phyloP scores from a whole-genome alignment of 2,888 invertebrate genomes.

The Miltochrista miniata region DNA sequence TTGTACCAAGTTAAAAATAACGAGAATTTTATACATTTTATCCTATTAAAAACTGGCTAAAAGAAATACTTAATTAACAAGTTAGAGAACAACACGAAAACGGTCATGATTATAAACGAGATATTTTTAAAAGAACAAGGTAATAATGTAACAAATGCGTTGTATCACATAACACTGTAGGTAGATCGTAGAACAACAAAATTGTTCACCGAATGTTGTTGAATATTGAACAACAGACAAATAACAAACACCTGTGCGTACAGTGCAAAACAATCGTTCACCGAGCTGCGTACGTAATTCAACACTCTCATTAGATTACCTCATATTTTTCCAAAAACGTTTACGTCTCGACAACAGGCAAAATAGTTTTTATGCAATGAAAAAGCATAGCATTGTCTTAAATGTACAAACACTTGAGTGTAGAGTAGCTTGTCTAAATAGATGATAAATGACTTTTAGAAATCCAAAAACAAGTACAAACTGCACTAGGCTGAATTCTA shows the following conservation, averaged over 20 bases:
- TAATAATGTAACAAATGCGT: not conserved
- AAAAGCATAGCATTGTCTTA: not conserved
- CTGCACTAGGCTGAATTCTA: not conserved
- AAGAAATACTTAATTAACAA: no score
- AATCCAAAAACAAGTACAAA: not conserved
- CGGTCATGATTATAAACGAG: no score
- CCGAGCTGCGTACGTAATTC: not conserved
- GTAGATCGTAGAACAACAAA: slow-evolving; percentile 1
- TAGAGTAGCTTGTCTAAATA: not conserved
- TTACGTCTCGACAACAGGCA: not conserved
- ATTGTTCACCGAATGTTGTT: slow-evolving; percentile 16
- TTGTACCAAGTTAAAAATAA: no score
- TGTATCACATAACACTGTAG: slow-evolving; percentile 7
- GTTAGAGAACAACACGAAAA: no score
- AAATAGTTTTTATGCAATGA: not conserved
- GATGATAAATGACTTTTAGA: not conserved
- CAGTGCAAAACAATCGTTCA: not conserved
- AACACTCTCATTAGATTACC: not conserved
- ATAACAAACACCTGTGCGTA: slow-evolving; percentile 14
- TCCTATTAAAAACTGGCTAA: no score
- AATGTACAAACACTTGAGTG: not conserved
- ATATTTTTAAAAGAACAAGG: no score
- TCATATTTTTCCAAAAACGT: not conserved
- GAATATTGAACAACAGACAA: slow-evolving; percentile 16
- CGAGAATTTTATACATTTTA: no score